phyloP scores from a whole-genome alignment of 2,797 vertebrate species.

The Enteromius thamalakanensis region DNA sequence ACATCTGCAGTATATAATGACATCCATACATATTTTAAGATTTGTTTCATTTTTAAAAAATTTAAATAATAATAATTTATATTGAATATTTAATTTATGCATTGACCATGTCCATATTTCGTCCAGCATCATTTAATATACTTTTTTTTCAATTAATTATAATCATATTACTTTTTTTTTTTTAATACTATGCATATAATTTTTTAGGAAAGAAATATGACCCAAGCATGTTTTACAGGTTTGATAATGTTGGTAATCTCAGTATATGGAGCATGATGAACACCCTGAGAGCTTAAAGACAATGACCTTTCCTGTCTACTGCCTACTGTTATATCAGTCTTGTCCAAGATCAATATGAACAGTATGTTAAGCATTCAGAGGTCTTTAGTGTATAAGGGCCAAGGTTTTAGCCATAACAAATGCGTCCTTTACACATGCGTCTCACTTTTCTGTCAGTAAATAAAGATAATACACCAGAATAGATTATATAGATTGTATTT shows the following conservation, averaged over 20 bases:
- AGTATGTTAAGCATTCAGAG: slow-evolving; percentile 41
- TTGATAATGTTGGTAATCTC: neutral
- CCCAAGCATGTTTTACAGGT: neutral
- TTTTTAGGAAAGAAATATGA: neutral
- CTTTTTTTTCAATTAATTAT: neutral
- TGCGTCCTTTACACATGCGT: slow-evolving; percentile 28
- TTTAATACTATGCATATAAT: neutral
- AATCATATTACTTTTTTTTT: neutral
- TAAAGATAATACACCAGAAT: neutral
- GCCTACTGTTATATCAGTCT: slow-evolving; percentile 44
- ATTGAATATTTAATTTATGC: neutral
- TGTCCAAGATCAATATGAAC: slow-evolving; percentile 42
- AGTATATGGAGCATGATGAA: neutral
- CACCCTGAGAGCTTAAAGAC: slow-evolving; percentile 18
- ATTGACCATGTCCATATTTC: neutral
- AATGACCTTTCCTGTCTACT: slow-evolving; percentile 35
- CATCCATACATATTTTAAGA: neutral
- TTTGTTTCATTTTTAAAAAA: neutral
- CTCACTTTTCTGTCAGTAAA: neutral
- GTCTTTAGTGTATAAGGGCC: slow-evolving; percentile 30
- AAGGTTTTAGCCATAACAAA: slow-evolving; percentile 18
- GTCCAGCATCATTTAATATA: neutral
- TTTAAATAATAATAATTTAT: neutral
- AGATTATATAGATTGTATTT: neutral
- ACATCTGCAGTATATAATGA: too few species aligned